Evolutionary conservation across 2,797 vertebrate genomes (phyloP).

Genomic region (Pempheris klunzingeri): DNA sequence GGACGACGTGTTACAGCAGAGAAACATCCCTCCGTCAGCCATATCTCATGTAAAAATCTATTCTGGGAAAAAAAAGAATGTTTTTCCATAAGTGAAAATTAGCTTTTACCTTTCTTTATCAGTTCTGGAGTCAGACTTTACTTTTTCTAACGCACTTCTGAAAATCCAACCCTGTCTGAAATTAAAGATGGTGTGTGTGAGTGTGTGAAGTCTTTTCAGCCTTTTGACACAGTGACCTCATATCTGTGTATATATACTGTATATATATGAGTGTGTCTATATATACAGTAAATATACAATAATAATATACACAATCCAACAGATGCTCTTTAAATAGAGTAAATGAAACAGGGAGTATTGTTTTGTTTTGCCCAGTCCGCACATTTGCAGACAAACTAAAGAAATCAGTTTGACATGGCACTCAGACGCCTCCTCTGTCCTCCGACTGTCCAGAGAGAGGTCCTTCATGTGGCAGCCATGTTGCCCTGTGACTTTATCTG

Average conservation of each 20-base stretch:
- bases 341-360: not conserved
- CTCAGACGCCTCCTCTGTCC: constrained; percentile 12
- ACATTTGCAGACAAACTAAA: constrained; percentile 18
- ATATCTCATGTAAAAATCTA: no score
- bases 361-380: no score
- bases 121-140: no score
- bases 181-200: constrained; percentile 22
- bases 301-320: no score
- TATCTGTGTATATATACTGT: no score
- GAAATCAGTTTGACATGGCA: no score
- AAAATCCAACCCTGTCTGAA: constrained; percentile 31
- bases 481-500: constrained; percentile 50
- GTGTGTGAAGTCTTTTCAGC: constrained; percentile 28
- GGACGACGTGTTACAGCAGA: not conserved
- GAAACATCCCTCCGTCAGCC: constrained; percentile 14
- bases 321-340: not conserved
- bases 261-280: no score
- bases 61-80: not conserved
- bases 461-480: constrained; percentile 27
- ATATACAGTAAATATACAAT: no score
- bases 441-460: constrained; percentile 19
- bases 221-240: constrained; percentile 58
- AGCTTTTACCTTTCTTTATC: not conserved
- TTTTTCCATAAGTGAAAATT: not conserved
- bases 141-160: not conserved